Conservation (phyloP, 2,888 invertebrate species). For the Trimorus sp. region DNA sequence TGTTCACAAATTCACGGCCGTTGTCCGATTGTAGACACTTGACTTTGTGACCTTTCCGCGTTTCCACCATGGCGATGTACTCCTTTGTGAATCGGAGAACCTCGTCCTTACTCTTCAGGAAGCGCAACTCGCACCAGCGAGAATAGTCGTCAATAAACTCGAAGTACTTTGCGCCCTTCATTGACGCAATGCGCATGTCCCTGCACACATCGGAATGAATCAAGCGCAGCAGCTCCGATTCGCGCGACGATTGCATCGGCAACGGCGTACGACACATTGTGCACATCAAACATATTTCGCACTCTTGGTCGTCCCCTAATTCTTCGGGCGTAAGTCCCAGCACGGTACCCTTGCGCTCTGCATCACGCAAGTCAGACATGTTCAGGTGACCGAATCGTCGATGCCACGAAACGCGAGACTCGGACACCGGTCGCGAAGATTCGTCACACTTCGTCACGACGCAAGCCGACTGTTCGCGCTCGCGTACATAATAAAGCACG, state of each 20-base stretch:
- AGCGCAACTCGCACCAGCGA: too few species aligned
- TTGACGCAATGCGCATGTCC: background rate
- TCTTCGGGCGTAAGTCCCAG: background rate
- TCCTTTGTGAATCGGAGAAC: too few species aligned
- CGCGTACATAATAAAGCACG: too few species aligned
- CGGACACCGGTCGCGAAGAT: too few species aligned
- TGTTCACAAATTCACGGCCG: background rate
- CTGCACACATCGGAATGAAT: background rate
- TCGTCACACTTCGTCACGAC: too few species aligned
- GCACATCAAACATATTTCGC: background rate
- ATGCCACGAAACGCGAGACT: background rate
- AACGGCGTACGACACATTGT: background rate
- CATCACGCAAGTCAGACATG: background rate
- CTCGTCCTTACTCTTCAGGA: too few species aligned
- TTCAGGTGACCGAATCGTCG: background rate
- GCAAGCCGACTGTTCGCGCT: too few species aligned
- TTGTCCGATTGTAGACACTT: background rate
- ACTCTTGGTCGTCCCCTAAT: background rate
- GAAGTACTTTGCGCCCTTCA: too few species aligned
- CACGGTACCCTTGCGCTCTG: background rate
- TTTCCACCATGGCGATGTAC: too few species aligned
- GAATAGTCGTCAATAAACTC: too few species aligned
- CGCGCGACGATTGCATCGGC: background rate
- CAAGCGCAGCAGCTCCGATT: background rate
- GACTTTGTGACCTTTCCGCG: too few species aligned